Evolutionary conservation across 1,140 invertebrate species (phyloP).

Genomic region (Zaprionus ghesquierei): DNA sequence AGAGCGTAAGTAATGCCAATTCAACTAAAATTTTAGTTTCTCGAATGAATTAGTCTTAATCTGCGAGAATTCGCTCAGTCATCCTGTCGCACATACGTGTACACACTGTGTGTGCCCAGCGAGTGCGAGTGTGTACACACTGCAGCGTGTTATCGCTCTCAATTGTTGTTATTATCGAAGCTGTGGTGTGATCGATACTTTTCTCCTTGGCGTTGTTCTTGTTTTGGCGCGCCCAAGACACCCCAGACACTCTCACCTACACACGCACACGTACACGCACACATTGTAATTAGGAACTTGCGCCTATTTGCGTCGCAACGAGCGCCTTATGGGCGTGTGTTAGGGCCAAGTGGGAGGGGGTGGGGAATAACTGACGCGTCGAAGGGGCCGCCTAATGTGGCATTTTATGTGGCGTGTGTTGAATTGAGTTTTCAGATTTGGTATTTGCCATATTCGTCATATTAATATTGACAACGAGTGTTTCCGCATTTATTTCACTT

Average conservation of each 20-base stretch:
- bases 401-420: slow-evolving; percentile 77
- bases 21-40: background rate
- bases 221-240: slow-evolving; percentile 38
- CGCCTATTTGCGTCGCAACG: slow-evolving; percentile 47
- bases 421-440: slow-evolving; percentile 78
- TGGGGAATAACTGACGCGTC: background rate
- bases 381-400: slow-evolving; percentile 58
- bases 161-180: background rate
- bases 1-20: slow-evolving; percentile 85
- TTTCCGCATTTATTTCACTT: slow-evolving; percentile 79
- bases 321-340: slow-evolving; percentile 7
- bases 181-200: background rate
- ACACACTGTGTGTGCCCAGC: background rate
- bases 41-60: background rate
- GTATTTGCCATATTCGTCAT: slow-evolving; percentile 80
- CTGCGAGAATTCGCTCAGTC: background rate
- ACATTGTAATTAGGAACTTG: slow-evolving; percentile 57
- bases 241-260: slow-evolving; percentile 17
- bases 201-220: slow-evolving; percentile 5
- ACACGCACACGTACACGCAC: background rate
- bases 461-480: slow-evolving; percentile 80
- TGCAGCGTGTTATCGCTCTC: background rate
- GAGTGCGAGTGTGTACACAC: background rate
- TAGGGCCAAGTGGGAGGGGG: slow-evolving; percentile 1
- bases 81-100: background rate